A percentile compares a stretch with the other conserved stretches of the same genome.
Evolutionary conservation across 2,113 vertebrate species (phyloP).

Genomic region (Bagarius yarrelli): DNA sequence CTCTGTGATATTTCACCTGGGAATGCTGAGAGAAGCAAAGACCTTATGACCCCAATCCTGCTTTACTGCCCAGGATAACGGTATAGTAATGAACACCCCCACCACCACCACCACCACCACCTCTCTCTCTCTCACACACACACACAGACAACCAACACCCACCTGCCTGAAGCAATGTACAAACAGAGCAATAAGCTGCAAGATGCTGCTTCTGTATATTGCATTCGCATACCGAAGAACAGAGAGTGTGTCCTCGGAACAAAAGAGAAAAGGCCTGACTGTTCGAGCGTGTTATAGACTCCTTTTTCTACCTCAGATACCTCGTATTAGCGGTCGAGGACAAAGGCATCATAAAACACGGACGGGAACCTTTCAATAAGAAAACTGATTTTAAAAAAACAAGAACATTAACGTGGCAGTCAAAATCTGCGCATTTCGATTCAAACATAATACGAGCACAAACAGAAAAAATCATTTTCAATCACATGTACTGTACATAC

Average conservation of each 20-base stretch:
- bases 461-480: no score
- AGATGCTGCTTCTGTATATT: neutral
- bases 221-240: neutral
- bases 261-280: conserved; percentile 10
- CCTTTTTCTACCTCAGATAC: conserved; percentile 1
- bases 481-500: no score
- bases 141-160: neutral
- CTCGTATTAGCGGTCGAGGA: neutral
- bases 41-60: conserved; percentile 45
- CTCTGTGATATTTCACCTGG: conserved; percentile 49
- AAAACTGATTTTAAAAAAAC: neutral
- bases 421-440: neutral
- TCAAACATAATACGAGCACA: neutral
- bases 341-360: neutral
- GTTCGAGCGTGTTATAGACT: conserved; percentile 41
- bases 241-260: neutral
- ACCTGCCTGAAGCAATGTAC: conserved; percentile 15
- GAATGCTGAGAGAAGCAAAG: conserved; percentile 34
- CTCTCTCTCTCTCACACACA: neutral
- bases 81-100: conserved; percentile 40
- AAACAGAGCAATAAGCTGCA: conserved; percentile 12
- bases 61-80: conserved; percentile 47
- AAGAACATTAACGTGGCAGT: neutral
- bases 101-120: neutral
- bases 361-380: neutral